Percentiles rank a stretch among this genome's conserved stretches.
These are phyloP conservation scores for Latheticus oryzae DNA, from an alignment of 2,888 invertebrate genomes.

Conservation along the genomic window DNA sequence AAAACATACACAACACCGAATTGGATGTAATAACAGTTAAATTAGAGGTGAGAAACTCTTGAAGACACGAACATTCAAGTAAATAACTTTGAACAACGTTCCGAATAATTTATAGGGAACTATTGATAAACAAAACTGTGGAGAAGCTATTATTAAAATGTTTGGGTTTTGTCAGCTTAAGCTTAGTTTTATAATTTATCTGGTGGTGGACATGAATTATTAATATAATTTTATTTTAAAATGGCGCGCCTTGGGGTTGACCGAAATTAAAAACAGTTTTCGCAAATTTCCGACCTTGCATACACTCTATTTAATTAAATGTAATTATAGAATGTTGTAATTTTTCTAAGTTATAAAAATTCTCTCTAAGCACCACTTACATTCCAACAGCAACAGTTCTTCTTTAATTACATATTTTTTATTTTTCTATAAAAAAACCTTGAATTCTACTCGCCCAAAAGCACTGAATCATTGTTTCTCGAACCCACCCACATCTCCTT, in stretches of 20 bases:
- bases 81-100: conserved; percentile 6
- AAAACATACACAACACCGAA: conserved; percentile 21
- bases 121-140: neutral
- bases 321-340: no score
- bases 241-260: conserved; percentile 19
- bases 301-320: conserved; percentile 17
- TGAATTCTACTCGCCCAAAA: conserved; percentile 22
- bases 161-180: neutral
- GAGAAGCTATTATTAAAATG: conserved; percentile 6
- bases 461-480: conserved; percentile 34
- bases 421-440: conserved; percentile 28
- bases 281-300: conserved; percentile 5
- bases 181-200: no score
- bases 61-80: conserved; percentile 19
- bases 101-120: conserved; percentile 20
- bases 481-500: conserved; percentile 46
- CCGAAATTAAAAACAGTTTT: conserved; percentile 14
- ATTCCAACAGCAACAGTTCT: neutral
- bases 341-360: no score
- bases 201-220: conserved; percentile 11
- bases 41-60: conserved; percentile 28
- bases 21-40: conserved; percentile 32
- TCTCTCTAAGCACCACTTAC: conserved; percentile 17
- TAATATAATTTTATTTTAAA: conserved; percentile 1
- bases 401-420: conserved; percentile 15